Conservation (phyloP, 2,113 vertebrate species). For the Actenoides hombroni region DNA sequence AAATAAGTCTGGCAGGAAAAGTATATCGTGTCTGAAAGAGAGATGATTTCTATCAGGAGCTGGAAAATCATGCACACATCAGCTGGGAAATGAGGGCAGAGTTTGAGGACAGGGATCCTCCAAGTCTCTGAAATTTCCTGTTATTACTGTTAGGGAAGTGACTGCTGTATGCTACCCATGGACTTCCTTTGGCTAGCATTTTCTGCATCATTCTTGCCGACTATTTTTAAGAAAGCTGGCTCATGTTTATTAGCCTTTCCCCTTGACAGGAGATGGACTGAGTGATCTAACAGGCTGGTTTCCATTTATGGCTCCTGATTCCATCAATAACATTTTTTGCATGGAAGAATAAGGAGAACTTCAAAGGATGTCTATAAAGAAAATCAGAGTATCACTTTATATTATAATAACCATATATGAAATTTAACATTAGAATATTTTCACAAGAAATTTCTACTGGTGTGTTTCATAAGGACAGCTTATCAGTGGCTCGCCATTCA, state of each 20-base stretch:
- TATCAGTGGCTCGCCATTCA: not conserved
- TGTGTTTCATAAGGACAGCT: not conserved
- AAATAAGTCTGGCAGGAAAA: not conserved
- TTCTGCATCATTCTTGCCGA: not conserved
- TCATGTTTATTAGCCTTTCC: not conserved
- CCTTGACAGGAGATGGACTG: not conserved
- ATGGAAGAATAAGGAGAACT: not conserved
- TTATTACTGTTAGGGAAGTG: not conserved
- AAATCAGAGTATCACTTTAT: not conserved
- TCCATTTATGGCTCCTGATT: not conserved
- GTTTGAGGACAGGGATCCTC: not conserved
- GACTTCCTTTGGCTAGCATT: not conserved
- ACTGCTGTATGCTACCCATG: not conserved
- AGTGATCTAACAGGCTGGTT: not conserved
- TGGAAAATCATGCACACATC: not conserved
- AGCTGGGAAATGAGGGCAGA: not conserved
- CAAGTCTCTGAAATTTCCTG: not conserved
- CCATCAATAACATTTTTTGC: not conserved
- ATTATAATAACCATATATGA: not conserved
- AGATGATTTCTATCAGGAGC: not conserved
- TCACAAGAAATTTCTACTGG: not conserved
- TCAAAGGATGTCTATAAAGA: not conserved
- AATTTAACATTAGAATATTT: not conserved
- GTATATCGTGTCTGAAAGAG: not conserved
- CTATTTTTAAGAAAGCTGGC: not conserved